A percentile compares a stretch with the other conserved stretches of the same genome.
phyloP scores from a whole-genome alignment of 2,888 invertebrate species.

The Polymixis flavicincta region DNA sequence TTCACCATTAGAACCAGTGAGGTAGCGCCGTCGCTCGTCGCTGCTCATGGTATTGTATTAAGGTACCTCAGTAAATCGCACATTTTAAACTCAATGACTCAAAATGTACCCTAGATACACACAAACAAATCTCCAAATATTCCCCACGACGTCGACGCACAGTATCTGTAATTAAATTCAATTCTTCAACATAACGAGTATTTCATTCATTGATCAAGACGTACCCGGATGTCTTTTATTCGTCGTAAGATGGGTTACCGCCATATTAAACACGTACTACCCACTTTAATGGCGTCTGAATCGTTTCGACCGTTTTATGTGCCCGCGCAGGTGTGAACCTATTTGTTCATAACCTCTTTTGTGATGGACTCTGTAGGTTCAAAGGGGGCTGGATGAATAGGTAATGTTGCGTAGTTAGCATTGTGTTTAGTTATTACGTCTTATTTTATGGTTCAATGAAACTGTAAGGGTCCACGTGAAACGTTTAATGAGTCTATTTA shows the following conservation, averaged over 20 bases:
- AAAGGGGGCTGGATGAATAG: slow-evolving; percentile 34
- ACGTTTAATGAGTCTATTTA: slow-evolving; percentile 11
- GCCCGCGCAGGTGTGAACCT: slow-evolving; percentile 57
- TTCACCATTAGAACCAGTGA: neutral
- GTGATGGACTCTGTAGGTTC: slow-evolving; percentile 23
- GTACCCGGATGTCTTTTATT: slow-evolving; percentile 59
- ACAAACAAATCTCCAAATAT: neutral
- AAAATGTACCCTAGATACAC: too few species aligned
- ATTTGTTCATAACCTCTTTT: slow-evolving; percentile 51
- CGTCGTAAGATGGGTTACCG: slow-evolving; percentile 55
- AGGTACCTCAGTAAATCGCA: neutral
- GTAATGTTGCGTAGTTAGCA: slow-evolving; percentile 34
- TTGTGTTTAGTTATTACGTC: slow-evolving; percentile 34
- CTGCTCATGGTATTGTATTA: neutral
- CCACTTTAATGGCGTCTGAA: slow-evolving; percentile 52
- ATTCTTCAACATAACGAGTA: slow-evolving; percentile 4
- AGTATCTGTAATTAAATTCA: slow-evolving; percentile 9
- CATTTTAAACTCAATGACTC: neutral
- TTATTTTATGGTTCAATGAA: slow-evolving; percentile 31
- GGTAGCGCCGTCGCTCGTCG: neutral
- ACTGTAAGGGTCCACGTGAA: slow-evolving; percentile 26
- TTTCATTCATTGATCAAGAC: slow-evolving; percentile 38
- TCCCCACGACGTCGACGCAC: neutral
- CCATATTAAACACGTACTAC: slow-evolving; percentile 63
- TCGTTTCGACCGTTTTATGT: slow-evolving; percentile 54